These are phyloP conservation scores for Cephus cinctus DNA, from an alignment of 1,140 invertebrate genomes.

Conservation along the genomic window DNA sequence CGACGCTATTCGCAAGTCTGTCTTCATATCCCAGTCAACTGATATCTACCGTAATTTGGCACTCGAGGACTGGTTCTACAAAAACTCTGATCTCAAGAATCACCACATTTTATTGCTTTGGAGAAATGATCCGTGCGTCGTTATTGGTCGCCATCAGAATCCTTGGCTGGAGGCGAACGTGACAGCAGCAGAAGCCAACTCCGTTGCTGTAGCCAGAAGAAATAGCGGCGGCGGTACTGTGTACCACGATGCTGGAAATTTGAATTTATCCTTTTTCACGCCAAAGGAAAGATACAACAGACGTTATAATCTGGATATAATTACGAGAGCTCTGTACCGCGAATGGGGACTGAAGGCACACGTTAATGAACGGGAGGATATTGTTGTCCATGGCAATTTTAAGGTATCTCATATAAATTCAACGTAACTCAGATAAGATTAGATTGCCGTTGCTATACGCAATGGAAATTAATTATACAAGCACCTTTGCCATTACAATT, in stretches of 20 bases:
- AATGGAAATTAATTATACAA: neutral
- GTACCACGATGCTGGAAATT: slow-evolving; percentile 92
- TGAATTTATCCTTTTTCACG: slow-evolving; percentile 91
- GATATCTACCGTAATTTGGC: slow-evolving; percentile 91
- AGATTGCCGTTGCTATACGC: neutral
- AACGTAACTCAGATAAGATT: neutral
- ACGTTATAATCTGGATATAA: slow-evolving; percentile 81
- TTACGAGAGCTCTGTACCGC: slow-evolving; percentile 75
- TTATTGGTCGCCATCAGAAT: slow-evolving; percentile 96
- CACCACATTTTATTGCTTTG: slow-evolving; percentile 86
- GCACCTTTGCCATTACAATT: neutral
- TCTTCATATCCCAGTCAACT: slow-evolving; percentile 87
- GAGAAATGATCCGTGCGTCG: slow-evolving; percentile 90
- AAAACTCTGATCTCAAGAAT: slow-evolving; percentile 76
- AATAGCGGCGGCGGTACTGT: slow-evolving; percentile 97
- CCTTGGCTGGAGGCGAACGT: slow-evolving; percentile 91
- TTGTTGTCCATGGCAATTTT: slow-evolving; percentile 74
- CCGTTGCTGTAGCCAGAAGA: slow-evolving; percentile 76
- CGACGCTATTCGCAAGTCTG: slow-evolving; percentile 70
- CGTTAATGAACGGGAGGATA: slow-evolving; percentile 79
- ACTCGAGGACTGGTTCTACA: slow-evolving; percentile 92
- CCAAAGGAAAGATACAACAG: slow-evolving; percentile 76
- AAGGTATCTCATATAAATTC: slow-evolving; percentile 65
- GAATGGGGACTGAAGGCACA: slow-evolving; percentile 75
- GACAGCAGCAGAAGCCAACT: slow-evolving; percentile 59